Evolutionary conservation across 1,140 invertebrate genomes (phyloP), one percentile per base, ranked within the genome.

Genomic region (Asobara japonica): DNA sequence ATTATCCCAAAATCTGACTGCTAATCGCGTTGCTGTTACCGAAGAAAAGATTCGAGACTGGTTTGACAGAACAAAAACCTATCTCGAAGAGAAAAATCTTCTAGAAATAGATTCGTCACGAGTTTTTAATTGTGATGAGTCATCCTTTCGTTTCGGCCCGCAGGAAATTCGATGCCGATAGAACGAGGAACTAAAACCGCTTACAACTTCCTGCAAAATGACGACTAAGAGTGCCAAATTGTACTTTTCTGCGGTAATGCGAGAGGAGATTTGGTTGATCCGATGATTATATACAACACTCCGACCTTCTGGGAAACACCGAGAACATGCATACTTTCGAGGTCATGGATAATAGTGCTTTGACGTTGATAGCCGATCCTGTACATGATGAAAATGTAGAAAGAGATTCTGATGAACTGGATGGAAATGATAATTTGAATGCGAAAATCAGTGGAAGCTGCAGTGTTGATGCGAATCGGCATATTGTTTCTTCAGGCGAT

Each of bases 151-250:
- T 73, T 73, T 75, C 76, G 64, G 51, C 72, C 69, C n/a, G 10
- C 36, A 41, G 36, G 11, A 70, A 74, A 77, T 41, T 41, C n/a
- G 36, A n/a, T 41, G 11, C n/a, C n/a, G n/a, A 71, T 76, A 64
- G 51, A 70, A 66, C 81, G 78, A 76, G 77, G 79, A 1, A 67
- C 77, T 20, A 80, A 82, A 78, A 71, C 71, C 20, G 6, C 22
- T 7, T 82, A 84, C 74, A 76, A 80, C 56, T 65, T 76, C 36
- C 64, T 80, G 30, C 75, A 27, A 11, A 68, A 80, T 69, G 78
- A 83, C 72, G 80, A 84, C 74, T 87, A 87, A 78, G 83, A 86
- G 77, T 81, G 77, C 74, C 61, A 82, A 20, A 86, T 82, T 16
- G 78, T 80, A 22, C 78, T 87, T 45, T 65, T 85, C 48, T 78